These are phyloP conservation scores for Eupithecia vulgata DNA, from an alignment of 2,888 invertebrate species.

Conservation along the genomic window DNA sequence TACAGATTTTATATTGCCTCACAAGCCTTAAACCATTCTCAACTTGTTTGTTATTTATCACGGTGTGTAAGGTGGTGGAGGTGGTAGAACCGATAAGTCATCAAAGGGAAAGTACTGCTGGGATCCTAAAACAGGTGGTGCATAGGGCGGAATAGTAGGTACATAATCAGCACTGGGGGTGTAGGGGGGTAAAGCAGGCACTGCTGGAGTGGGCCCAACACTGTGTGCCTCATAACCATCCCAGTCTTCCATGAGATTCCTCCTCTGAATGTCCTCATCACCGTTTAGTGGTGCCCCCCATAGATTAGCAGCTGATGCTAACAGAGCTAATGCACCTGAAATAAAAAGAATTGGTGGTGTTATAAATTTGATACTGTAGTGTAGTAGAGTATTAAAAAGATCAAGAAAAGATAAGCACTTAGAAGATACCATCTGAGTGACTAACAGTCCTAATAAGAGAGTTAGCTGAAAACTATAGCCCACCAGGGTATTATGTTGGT, in stretches of 20 bases:
- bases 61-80: conserved; percentile 83
- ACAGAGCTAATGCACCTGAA: conserved; percentile 86
- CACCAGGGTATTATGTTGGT: neutral
- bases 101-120: conserved; percentile 80
- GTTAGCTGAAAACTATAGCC: no score
- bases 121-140: conserved; percentile 70
- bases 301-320: conserved; percentile 88
- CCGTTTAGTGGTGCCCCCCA: conserved; percentile 82
- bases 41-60: conserved; percentile 52
- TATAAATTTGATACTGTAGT: neutral
- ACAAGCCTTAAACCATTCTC: conserved; percentile 45
- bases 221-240: conserved; percentile 85
- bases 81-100: conserved; percentile 76
- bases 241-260: conserved; percentile 86
- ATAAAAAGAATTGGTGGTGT: conserved; percentile 6
- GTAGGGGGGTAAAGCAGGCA: conserved; percentile 84
- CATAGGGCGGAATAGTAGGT: conserved; percentile 64
- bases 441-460: neutral
- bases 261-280: conserved; percentile 76
- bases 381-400: neutral
- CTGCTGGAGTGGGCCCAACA: conserved; percentile 83
- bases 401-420: neutral
- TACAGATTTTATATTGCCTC: conserved; percentile 36
- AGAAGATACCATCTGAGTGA: neutral
- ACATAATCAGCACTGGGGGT: conserved; percentile 78